Percentiles rank a stretch among this genome's conserved stretches.
Evolutionary conservation across 2,797 vertebrate species (phyloP).

Genomic region (Sebastes diploproa): DNA sequence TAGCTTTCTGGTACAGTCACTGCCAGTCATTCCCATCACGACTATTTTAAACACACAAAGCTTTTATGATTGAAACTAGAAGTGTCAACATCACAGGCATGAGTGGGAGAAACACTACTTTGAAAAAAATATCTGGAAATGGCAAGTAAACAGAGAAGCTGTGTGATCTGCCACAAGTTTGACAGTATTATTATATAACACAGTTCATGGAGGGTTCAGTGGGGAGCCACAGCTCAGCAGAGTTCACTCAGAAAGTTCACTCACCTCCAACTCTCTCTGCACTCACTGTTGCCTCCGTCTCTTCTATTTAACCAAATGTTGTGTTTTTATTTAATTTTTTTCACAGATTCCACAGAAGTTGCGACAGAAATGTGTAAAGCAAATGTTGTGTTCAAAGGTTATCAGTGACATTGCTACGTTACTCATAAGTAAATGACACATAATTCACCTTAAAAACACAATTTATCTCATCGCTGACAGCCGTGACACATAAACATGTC

Average conservation of each 20-base stretch:
- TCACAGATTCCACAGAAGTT: not conserved
- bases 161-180: not conserved
- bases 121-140: not conserved
- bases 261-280: not conserved
- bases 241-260: not conserved
- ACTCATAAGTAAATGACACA: not conserved
- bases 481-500: not conserved
- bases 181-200: not conserved
- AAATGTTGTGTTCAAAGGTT: not conserved
- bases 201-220: constrained; percentile 4
- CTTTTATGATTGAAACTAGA: not conserved
- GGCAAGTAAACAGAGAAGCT: not conserved
- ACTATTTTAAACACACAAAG: not conserved
- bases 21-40: not conserved
- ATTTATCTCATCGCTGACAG: not conserved
- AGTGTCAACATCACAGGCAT: not conserved
- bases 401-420: not conserved
- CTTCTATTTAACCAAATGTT: not conserved
- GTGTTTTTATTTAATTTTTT: not conserved
- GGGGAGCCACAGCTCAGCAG: not conserved
- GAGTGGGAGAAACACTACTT: not conserved
- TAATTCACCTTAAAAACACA: not conserved
- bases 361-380: not conserved
- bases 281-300: not conserved
- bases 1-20: not conserved